phyloP scores from a whole-genome alignment of 2,888 invertebrate species.

The Metellina segmentata region DNA sequence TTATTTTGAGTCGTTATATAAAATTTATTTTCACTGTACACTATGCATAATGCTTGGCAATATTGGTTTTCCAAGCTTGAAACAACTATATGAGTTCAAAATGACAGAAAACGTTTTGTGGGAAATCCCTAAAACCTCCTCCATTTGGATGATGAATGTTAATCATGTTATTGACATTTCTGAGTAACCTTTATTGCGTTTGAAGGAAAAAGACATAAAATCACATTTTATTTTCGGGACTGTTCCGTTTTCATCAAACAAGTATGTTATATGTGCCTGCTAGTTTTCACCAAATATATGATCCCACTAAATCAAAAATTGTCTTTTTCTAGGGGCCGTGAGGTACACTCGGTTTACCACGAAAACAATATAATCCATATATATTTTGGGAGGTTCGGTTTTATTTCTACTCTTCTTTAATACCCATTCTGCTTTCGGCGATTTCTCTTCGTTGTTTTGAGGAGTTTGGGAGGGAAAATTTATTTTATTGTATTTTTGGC shows the following conservation, averaged over 20 bases:
- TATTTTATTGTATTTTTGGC: slow-evolving; percentile 60
- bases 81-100: too few relatives aligned
- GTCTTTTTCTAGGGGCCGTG: not conserved
- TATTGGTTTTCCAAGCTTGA: too few relatives aligned
- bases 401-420: slow-evolving; percentile 29
- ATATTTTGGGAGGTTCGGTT: slow-evolving; percentile 22
- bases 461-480: slow-evolving; percentile 5
- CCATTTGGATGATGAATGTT: too few relatives aligned
- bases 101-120: too few relatives aligned
- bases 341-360: slow-evolving; percentile 45
- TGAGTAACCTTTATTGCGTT: not conserved
- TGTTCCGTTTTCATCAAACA: not conserved
- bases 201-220: not conserved
- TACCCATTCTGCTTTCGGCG: slow-evolving; percentile 31
- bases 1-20: too few relatives aligned
- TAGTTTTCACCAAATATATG: slow-evolving; percentile 23
- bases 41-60: too few relatives aligned
- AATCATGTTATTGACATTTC: too few relatives aligned
- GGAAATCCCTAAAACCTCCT: too few relatives aligned
- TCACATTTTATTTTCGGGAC: not conserved
- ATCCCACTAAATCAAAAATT: slow-evolving; percentile 45
- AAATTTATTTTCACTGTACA: too few relatives aligned
- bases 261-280: not conserved
- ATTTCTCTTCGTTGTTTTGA: slow-evolving; percentile 33
- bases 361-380: slow-evolving; percentile 46